A percentile compares a stretch with the other conserved stretches of the same genome.
These are phyloP conservation scores for Amniataba percoides DNA, from an alignment of 2,797 vertebrate species.

Conservation along the genomic window DNA sequence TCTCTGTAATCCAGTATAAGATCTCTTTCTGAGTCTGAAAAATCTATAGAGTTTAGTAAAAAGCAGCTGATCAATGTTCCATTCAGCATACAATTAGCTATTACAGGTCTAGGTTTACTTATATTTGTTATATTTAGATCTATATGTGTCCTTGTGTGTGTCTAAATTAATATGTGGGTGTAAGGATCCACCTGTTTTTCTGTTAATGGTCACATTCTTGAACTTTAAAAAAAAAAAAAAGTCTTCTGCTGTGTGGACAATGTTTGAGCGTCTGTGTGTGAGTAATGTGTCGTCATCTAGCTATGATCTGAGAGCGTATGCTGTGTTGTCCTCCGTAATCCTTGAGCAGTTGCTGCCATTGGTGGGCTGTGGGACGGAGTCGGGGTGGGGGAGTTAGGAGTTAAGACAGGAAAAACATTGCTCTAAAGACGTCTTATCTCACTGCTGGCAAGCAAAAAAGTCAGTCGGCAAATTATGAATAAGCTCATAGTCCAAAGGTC, in stretches of 20 bases:
- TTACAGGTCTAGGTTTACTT: not conserved
- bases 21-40: not conserved
- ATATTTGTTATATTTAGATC: not conserved
- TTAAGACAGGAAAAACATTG: constrained; percentile 63
- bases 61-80: constrained; percentile 7
- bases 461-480: constrained; percentile 22
- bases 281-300: constrained; percentile 59
- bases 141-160: not conserved
- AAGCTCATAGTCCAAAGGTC: constrained; percentile 21
- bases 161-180: not conserved
- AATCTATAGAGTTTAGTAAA: constrained; percentile 4
- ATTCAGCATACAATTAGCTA: not conserved
- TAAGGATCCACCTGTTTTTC: not conserved
- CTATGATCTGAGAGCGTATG: constrained; percentile 67
- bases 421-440: constrained; percentile 60
- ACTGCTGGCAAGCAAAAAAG: constrained; percentile 41
- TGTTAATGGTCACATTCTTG: not conserved
- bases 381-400: constrained; percentile 50
- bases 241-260: constrained; percentile 7
- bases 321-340: constrained; percentile 75
- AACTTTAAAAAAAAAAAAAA: constrained; percentile 7
- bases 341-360: constrained; percentile 54
- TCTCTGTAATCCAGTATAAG: constrained; percentile 26
- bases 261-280: constrained; percentile 37
- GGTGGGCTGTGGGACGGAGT: constrained; percentile 43